Base-by-base conservation (phyloP, 2,797 vertebrate species). In the Ptychobarbus kaznakovi region DNA sequence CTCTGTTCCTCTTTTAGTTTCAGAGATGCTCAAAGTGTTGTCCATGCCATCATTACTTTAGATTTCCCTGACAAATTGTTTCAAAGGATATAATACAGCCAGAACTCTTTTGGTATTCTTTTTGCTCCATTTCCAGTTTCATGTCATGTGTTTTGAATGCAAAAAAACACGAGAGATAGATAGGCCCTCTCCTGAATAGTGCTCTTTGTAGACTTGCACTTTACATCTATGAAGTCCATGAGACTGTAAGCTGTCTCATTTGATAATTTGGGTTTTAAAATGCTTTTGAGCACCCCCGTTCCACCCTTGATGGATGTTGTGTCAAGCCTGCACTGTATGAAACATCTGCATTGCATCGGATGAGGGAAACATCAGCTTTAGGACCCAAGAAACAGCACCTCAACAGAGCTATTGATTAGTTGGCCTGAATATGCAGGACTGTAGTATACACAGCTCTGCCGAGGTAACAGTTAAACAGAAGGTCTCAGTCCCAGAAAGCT, bases 1-100 rank as follows among this genome's bases (percentile, higher is more conserved):
- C 22, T 78, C 22, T 25, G 75, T 78, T 78, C 53, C 53, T 61
- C 75, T 58, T 77, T 77, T 58, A 40, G 53, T 40, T 77, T 77
- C 22, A 42, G 53, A 15, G 20, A 38, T 77, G 51, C 51, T 4
- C 0, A 40, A 75, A 77, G 18, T n/a, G 6, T n/a, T 58, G 53
- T 77, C 49, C 28, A 53, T 75, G 20, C 18, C 28, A 38, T 38
- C 25, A 58, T 77, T 58, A 38, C 28, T 25, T 77, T 58, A 61
- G 12, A 77, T 40, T 22, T 58, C 53, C 35, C 16, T 74, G 72
- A 25, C 72, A 32, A 38, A 76, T 20, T 13, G 20, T 56, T 56
- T 76, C 10, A 74, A 74, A 74, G 16, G 25, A 51, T 6, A 35
- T 9, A 12, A 74, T 51, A 18, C 28, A 5, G 32, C 8, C 8